Conservation (phyloP, 2,797 vertebrate genomes). For the Enteromius treurensis region DNA sequence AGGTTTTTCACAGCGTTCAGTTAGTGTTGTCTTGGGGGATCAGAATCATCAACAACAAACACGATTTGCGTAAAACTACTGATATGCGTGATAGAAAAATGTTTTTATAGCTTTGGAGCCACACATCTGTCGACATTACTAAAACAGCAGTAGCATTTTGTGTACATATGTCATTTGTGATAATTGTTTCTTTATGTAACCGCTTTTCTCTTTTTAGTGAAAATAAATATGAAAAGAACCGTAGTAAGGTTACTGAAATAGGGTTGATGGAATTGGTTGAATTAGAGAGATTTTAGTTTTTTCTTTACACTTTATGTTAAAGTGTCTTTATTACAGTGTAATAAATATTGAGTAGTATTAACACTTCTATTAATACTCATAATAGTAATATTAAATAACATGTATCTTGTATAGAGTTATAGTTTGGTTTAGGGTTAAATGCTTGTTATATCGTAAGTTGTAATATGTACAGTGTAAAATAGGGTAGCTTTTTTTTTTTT, state of each 20-base stretch:
- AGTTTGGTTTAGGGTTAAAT: not conserved
- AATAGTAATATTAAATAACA: not conserved
- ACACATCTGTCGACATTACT: slow-evolving; percentile 44
- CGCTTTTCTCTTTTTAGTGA: not conserved
- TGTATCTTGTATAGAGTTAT: not conserved
- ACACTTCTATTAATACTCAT: not conserved
- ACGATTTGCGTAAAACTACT: slow-evolving; percentile 55
- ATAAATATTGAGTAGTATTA: not conserved
- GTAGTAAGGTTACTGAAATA: not conserved
- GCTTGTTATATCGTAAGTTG: not conserved
- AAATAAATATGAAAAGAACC: slow-evolving; percentile 22
- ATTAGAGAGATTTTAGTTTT: not conserved
- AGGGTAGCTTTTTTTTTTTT: not conserved
- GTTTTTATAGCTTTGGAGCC: slow-evolving; percentile 43
- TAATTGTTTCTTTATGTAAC: not conserved
- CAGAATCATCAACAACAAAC: slow-evolving; percentile 57
- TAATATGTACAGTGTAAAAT: not conserved
- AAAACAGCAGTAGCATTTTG: not conserved
- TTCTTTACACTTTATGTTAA: not conserved
- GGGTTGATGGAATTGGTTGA: not conserved
- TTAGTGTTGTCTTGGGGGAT: slow-evolving; percentile 53
- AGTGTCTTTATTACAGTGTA: not conserved
- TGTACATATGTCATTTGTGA: not conserved
- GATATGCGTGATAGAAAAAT: slow-evolving; percentile 46
- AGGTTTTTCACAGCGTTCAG: slow-evolving; percentile 27